Percentiles rank a stretch among this genome's conserved stretches.
Evolutionary conservation across 2,888 invertebrate genomes (phyloP).

Genomic region (Zygaena filipendulae): DNA sequence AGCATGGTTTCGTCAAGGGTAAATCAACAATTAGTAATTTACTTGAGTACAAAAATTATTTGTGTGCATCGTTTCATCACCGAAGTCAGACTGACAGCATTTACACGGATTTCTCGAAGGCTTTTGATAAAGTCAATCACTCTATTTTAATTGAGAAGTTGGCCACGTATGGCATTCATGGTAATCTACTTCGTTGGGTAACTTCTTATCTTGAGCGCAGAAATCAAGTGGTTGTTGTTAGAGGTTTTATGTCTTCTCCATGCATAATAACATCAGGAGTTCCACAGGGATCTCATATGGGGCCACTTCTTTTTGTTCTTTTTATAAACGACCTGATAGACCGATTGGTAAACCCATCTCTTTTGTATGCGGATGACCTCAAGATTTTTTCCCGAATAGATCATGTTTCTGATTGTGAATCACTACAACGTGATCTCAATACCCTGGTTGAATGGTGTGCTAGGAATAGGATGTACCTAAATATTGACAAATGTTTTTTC

Average conservation of each 20-base stretch:
- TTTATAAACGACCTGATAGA: conserved; percentile 8
- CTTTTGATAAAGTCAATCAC: conserved; percentile 14
- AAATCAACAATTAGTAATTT: conserved; percentile 5
- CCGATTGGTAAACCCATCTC: not conserved
- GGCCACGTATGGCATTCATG: conserved; percentile 7
- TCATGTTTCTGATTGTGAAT: conserved; percentile 1
- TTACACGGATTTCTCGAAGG: conserved; percentile 14
- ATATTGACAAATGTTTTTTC: too few species aligned
- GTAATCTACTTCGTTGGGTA: conserved; percentile 4
- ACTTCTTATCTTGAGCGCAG: conserved; percentile 5
- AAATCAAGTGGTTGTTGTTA: conserved; percentile 4
- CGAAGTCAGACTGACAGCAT: conserved; percentile 7
- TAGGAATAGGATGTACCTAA: too few species aligned
- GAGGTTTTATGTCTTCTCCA: conserved; percentile 4
- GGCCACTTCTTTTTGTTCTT: conserved; percentile 6
- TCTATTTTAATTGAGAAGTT: conserved; percentile 8
- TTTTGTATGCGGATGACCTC: conserved; percentile 7
- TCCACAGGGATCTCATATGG: conserved; percentile 8
- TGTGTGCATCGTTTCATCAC: conserved; percentile 2
- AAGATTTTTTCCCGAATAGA: conserved; percentile 3
- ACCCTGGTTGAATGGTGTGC: too few species aligned
- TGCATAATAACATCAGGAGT: conserved; percentile 6
- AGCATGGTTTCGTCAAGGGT: conserved; percentile 4
- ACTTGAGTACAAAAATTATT: not conserved
- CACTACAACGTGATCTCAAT: too few species aligned